Evolutionary conservation across 2,797 vertebrate genomes (phyloP).

Genomic region (Balearica regulorum): DNA sequence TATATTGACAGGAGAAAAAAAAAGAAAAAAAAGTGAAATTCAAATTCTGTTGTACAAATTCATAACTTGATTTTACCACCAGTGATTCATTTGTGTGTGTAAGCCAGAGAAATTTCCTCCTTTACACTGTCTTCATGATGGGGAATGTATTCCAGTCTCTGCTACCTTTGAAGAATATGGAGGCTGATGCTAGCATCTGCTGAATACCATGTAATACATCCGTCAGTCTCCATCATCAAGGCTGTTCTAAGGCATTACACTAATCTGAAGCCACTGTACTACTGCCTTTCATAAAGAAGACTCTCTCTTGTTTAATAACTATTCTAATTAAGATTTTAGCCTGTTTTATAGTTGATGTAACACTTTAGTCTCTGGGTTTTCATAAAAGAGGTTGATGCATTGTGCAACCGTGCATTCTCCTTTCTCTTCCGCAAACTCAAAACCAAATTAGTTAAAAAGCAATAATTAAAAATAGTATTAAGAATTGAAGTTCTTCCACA

Average conservation of each 20-base stretch:
- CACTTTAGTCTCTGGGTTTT: too few relatives aligned
- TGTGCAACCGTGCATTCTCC: too few relatives aligned
- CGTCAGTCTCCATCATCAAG: background rate
- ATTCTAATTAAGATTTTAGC: too few relatives aligned
- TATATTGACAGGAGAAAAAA: background rate
- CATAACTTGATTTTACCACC: background rate
- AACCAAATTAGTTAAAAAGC: too few relatives aligned
- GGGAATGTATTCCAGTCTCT: background rate
- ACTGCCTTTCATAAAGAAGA: too few relatives aligned
- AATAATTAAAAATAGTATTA: too few relatives aligned
- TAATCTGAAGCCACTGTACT: background rate
- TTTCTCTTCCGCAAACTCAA: too few relatives aligned
- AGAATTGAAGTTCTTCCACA: too few relatives aligned
- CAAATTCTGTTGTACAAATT: background rate
- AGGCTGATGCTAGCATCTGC: background rate
- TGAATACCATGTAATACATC: background rate
- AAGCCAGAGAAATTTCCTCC: background rate
- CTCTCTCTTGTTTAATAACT: too few relatives aligned
- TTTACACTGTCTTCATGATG: background rate
- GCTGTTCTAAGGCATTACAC: background rate
- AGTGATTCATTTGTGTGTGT: background rate
- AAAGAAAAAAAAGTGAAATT: background rate
- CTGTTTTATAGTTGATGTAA: too few relatives aligned
- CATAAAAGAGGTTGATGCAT: too few relatives aligned
- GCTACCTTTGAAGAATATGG: background rate